These are phyloP conservation scores for Rafetus swinhoei DNA, from an alignment of 2,113 vertebrate genomes.

Conservation along the genomic window DNA sequence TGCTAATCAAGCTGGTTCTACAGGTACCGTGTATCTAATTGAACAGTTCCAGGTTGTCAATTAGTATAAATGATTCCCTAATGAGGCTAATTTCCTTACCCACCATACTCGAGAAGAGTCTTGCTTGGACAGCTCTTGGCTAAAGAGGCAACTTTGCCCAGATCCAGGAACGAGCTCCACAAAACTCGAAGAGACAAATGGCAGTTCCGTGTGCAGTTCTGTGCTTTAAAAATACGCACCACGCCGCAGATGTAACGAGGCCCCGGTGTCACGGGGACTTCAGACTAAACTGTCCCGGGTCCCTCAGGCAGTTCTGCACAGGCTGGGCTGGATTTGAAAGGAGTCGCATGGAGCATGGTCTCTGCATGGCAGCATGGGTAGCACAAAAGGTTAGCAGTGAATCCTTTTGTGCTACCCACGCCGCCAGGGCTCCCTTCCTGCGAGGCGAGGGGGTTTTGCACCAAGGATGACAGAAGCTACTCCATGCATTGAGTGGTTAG, in stretches of 20 bases:
- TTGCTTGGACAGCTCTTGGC: neutral
- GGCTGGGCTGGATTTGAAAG: neutral
- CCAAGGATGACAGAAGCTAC: neutral
- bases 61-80: conserved; percentile 2
- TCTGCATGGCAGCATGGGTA: accelerated
- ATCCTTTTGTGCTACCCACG: too few relatives aligned
- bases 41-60: neutral
- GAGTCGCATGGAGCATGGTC: neutral
- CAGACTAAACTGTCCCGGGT: accelerated
- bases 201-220: accelerated
- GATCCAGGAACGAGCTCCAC: conserved; percentile 23
- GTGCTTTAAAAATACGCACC: neutral
- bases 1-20: neutral
- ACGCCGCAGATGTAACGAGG: neutral
- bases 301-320: accelerated
- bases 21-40: neutral
- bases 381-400: too few relatives aligned
- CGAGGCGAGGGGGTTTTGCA: neutral
- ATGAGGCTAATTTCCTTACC: neutral
- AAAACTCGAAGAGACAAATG: neutral
- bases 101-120: neutral
- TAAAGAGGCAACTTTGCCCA: neutral
- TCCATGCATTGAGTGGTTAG: neutral
- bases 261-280: accelerated
- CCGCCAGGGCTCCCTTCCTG: neutral